These are phyloP conservation scores for Sarcophaga variegata DNA, from an alignment of 2,888 invertebrate species.

Conservation along the genomic window DNA sequence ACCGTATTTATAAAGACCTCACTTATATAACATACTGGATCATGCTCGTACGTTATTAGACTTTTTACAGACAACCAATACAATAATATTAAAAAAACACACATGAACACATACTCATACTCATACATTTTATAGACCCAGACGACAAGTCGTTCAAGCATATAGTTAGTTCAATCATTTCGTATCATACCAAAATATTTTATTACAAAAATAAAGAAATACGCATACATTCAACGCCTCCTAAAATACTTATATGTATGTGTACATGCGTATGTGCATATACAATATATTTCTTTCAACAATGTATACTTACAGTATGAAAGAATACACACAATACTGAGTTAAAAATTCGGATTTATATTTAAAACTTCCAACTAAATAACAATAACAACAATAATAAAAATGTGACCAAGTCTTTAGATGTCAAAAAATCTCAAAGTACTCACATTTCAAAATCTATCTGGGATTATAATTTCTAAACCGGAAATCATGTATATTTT, in stretches of 20 bases:
- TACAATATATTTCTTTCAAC: neutral
- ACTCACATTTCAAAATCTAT: neutral
- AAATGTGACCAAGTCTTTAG: neutral
- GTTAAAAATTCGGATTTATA: constrained; percentile 9
- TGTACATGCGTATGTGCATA: neutral
- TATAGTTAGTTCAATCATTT: neutral
- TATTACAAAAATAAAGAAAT: neutral
- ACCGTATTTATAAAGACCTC: constrained; percentile 25
- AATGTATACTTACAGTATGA: no score
- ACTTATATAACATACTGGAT: neutral
- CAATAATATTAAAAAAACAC: constrained; percentile 1
- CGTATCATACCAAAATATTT: neutral
- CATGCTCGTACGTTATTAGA: neutral
- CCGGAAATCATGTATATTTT: neutral
- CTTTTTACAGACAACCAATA: constrained; percentile 6
- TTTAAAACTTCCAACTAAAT: constrained; percentile 15
- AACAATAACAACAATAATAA: neutral
- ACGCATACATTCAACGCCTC: neutral
- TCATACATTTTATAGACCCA: no score
- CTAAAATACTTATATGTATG: neutral
- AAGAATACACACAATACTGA: neutral
- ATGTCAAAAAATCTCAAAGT: neutral
- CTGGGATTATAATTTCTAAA: neutral
- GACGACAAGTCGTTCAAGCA: no score
- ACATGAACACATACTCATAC: no score